Evolutionary conservation across 2,888 invertebrate species (phyloP), one percentile per base, ranked within the genome.

Genomic region (Cryptocephalus moraei): DNA sequence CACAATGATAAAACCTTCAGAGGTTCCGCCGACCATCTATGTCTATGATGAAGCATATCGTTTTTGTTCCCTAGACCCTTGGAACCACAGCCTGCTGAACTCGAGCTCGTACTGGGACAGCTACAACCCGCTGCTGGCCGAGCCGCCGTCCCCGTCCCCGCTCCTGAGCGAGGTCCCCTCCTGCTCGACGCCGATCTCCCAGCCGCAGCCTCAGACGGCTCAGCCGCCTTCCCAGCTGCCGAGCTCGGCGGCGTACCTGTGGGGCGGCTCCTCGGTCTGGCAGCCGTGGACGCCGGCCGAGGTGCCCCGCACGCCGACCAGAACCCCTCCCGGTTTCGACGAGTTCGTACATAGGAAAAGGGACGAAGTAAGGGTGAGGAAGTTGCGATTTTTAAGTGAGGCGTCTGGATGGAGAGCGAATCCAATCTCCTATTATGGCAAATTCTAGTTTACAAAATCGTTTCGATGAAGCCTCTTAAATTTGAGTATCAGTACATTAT

Each of bases 181-280:
- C 14, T 13, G 31, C 14, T 14, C 31, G 13, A 22, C 32, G 9
- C 13, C 42, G 12, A 11, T 32, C 32, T 13, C 42, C 4, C 12
- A n/a, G 11, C 36, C 6, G 11, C n/a, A 2, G n/a, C 11, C 36
- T 6, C 36, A 11, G n/a, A n/a, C 34, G n/a, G 43, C 42, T 33
- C 34, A 42, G 12, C 42, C 41, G 38, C 46, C 49, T 12, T 44
- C 53, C 43, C 44, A 44, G 9, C 47, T 54, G 8, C 50, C 56
- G 10, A 58, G 57, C 41, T 56, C 62, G 31, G 53, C 57, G 12
- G 61, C 61, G 44, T 70, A 68, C 55, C 56, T 69, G 43, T 72
- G 71, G 70, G 69, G 70, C 12, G 65, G 66, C n/a, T 64, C 66
- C 32, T 65, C 71, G 1, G 67, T 70, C n/a, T 70, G 70, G 70